These are phyloP conservation scores for Mus spretus DNA, from an alignment of 2,797 vertebrate genomes.

Conservation along the genomic window DNA sequence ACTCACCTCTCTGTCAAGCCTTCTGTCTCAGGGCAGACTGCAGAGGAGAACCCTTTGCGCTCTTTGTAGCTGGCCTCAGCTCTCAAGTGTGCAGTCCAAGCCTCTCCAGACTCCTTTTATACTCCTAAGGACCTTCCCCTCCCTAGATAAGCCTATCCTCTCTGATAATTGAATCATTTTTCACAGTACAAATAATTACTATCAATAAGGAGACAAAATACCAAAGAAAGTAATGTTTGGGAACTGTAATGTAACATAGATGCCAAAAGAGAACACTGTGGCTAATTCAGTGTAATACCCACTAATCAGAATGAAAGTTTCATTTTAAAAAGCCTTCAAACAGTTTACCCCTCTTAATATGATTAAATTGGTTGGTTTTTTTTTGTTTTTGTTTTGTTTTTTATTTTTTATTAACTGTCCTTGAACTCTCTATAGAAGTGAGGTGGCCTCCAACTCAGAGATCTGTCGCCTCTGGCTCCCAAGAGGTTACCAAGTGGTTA, in stretches of 20 bases:
- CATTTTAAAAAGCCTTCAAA: background rate
- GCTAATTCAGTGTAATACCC: background rate
- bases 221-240: background rate
- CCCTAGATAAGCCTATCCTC: background rate
- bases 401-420: background rate
- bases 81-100: background rate
- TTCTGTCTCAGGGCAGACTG: background rate
- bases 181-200: background rate
- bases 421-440: background rate
- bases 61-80: background rate
- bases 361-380: background rate
- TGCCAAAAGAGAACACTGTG: background rate
- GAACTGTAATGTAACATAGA: background rate
- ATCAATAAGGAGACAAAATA: background rate
- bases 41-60: background rate
- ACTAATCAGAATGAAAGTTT: background rate
- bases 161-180: background rate
- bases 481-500: background rate
- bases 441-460: background rate
- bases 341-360: background rate
- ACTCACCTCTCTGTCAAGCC: background rate
- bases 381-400: background rate
- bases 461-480: background rate
- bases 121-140: background rate
- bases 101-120: slow-evolving; percentile 28